phyloP scores from a whole-genome alignment of 2,797 vertebrate genomes.

The Phrynocephalus vlangalii region DNA sequence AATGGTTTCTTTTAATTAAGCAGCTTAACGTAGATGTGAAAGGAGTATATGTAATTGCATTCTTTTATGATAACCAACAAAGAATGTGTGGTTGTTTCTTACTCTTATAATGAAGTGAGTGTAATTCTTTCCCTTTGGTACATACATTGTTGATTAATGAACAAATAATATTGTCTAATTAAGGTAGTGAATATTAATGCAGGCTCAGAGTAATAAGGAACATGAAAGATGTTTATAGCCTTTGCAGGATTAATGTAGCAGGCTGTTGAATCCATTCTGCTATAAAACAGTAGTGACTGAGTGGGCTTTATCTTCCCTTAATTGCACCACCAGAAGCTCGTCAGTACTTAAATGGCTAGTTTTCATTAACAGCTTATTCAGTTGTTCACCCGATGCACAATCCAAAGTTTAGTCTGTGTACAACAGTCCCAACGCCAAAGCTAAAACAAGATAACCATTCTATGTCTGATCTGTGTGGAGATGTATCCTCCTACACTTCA shows the following conservation, averaged over 20 bases:
- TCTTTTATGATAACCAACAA: conserved; percentile 58
- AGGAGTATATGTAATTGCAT: conserved; percentile 50
- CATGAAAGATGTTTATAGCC: conserved; percentile 7
- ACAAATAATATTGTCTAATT: conserved; percentile 61
- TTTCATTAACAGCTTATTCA: background rate
- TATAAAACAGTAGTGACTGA: background rate
- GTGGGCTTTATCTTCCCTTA: conserved; percentile 12
- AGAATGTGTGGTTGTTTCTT: conserved; percentile 48
- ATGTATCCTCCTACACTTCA: no score
- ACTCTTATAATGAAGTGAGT: conserved; percentile 55
- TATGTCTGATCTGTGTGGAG: background rate
- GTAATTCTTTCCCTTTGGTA: conserved; percentile 49
- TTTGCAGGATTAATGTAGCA: conserved; percentile 32
- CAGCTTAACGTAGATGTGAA: conserved; percentile 55
- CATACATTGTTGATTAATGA: conserved; percentile 58
- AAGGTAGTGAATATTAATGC: conserved; percentile 48
- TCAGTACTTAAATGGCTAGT: conserved; percentile 14
- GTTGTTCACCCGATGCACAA: background rate
- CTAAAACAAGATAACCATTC: background rate
- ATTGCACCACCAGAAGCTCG: conserved; percentile 20
- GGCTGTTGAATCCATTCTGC: background rate
- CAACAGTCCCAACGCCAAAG: background rate
- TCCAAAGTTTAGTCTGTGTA: background rate
- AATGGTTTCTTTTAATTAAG: conserved; percentile 57
- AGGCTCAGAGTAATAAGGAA: background rate